These are phyloP conservation scores for Gallinago stenura DNA, from an alignment of 2,797 vertebrate species.

Conservation along the genomic window DNA sequence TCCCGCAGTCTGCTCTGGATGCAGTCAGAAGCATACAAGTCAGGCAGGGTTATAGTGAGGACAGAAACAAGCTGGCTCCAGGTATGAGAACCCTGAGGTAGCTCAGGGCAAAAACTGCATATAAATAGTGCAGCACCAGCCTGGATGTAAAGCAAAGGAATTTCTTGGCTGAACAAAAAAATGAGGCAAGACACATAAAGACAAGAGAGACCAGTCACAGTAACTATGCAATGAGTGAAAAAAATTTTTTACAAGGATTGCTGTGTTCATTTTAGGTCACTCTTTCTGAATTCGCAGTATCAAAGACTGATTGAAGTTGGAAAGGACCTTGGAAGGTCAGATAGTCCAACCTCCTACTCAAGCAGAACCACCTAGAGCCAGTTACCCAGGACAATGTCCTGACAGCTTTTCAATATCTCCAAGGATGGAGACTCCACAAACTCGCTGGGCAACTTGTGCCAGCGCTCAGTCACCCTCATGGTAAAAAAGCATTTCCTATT, in stretches of 20 bases:
- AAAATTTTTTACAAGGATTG: neutral
- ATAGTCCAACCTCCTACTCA: neutral
- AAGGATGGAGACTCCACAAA: neutral
- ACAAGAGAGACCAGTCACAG: neutral
- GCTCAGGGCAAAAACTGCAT: neutral
- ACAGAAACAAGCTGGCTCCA: neutral
- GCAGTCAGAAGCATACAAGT: neutral
- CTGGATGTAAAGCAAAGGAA: neutral
- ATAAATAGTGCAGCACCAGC: neutral
- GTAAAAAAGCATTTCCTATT: neutral
- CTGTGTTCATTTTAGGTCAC: neutral
- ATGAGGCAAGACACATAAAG: neutral
- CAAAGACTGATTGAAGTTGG: neutral
- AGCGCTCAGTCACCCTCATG: neutral
- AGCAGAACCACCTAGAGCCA: neutral
- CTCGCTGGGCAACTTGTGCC: neutral
- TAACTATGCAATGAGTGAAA: neutral
- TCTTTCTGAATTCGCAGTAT: neutral
- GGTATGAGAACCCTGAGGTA: neutral
- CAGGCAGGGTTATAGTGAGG: neutral
- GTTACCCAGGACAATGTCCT: neutral
- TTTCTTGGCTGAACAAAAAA: neutral
- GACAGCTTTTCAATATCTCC: neutral
- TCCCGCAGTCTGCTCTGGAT: neutral
- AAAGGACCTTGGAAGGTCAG: neutral